Evolutionary conservation across 2,888 invertebrate genomes (phyloP).

Genomic region (Drosophila nigricruria): DNA sequence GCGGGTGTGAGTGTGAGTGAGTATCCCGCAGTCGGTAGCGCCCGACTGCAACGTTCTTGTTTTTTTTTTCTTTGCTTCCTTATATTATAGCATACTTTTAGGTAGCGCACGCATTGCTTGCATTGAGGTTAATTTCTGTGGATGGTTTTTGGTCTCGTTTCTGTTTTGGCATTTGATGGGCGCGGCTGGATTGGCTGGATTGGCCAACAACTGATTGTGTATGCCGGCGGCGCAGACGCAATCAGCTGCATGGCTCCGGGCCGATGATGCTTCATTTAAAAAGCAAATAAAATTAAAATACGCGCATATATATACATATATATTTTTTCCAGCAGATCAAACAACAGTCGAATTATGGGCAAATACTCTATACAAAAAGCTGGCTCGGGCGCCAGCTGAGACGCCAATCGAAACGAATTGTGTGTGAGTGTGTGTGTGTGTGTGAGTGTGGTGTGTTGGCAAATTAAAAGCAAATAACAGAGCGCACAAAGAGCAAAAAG

Average conservation of each 20-base stretch:
- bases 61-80: neutral
- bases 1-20: no score
- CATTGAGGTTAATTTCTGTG: conserved; percentile 75
- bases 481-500: conserved; percentile 20
- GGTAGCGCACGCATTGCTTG: conserved; percentile 71
- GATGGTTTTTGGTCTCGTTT: conserved; percentile 3
- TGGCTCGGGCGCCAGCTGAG: conserved; percentile 43
- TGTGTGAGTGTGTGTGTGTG: conserved; percentile 11
- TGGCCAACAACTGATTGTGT: conserved; percentile 74
- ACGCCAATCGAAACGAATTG: conserved; percentile 47
- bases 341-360: conserved; percentile 74
- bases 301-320: conserved; percentile 57
- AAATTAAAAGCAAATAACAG: conserved; percentile 75
- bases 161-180: neutral
- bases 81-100: conserved; percentile 41
- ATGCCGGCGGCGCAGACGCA: conserved; percentile 64
- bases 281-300: conserved; percentile 80
- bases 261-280: conserved; percentile 75
- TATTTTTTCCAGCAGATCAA: conserved; percentile 73
- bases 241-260: conserved; percentile 69
- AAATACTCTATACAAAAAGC: conserved; percentile 50
- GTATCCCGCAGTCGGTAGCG: no score
- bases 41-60: neutral
- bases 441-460: conserved; percentile 45
- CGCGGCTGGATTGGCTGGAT: no score